Base-by-base conservation (phyloP, 1,140 invertebrate genomes). In the Ostrea denselamellosa region DNA sequence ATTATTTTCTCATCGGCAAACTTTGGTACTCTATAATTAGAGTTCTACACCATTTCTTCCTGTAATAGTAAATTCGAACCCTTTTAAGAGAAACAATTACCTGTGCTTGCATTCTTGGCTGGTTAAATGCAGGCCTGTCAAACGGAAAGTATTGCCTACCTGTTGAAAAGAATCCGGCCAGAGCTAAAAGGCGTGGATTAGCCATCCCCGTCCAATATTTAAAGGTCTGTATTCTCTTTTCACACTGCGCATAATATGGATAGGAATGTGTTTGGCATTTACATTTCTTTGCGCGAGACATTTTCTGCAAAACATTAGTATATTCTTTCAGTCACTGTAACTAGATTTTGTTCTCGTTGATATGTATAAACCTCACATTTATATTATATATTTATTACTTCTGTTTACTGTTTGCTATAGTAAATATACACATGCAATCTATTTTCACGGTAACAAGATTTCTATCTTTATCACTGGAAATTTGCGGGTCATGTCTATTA, bases 151-250 rank as follows among this genome's bases (percentile, higher is more conserved):
- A 44, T 44, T 44, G 34, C 34, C 14, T 77, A 77, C 68, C 68
- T 77, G 68, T 77, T 10, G 14, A 77, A 77, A 77, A 77, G 68
- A 77, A 77, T 9, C 68, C 68, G 7, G 25, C 68, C 10, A 8
- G 68, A 25, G 68, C 68, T 25, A 77, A 25, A 25, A 77, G 68
- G 28, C 68, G 68, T 77, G 68, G 68, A 77, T 77, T 34, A 3
- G 28, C 68, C 4, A 10, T 34, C 68, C 68, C 68, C 10, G 22
- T 22, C 68, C 68, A 77, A 25, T 77, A 28, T 34, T 77, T 77
- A 77, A 77, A 77, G 9, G 25, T 77, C 68, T 77, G 68, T 9
- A 77, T 28, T 34, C 68, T 25, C 68, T 34, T 77, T 17, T 77
- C 28, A 77, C 12, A 77, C 14, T 22, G 8, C 68, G 25, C 25